Evolutionary conservation across 1,140 invertebrate species (phyloP), one percentile per base, ranked within the genome.

Genomic region (Nasonia longicornis): DNA sequence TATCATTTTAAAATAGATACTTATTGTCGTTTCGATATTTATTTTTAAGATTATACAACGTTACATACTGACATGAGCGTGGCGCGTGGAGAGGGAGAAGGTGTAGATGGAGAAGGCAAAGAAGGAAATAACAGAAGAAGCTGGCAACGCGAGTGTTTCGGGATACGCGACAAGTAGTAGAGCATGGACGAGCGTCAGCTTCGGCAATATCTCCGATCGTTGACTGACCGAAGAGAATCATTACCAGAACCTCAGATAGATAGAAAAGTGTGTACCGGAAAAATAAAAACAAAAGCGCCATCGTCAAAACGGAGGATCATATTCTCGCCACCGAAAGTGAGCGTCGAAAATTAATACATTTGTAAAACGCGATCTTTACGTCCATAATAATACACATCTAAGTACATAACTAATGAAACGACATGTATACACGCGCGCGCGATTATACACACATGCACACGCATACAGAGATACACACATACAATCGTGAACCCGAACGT

Each of bases 31-130:
- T 48, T 45, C 45, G 38, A 29, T 48, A 31, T 45, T 77, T 22
- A 77, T 78, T 66, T 22, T 79, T 38, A 70, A 90, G 89, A 89
- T 89, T 84, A 89, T 89, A 87, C 89, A 90, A 86, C 89, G 88
- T 85, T 90, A 89, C 84, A 89, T 89, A 88, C 83, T 90, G 85
- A 89, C 88, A 84, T 90, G 86, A 89, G 83, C 84, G 84, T 87
- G 85, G 83, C 85, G 85, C 83, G 84, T 84, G 83, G 83, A 70
- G 83, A 84, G 87, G 85, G 82, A 87, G 85, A 84, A 86, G 85
- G 79, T 58, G 52, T 58, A 58, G 45, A 67, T 86, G 81, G 83
- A 66, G 52, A 58, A 72, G 52, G 64, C 63, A 26, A 71, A 31
- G 12, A 69, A 80, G n/a, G 29, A 52, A 48, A 74, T 76, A 45